Base-by-base conservation (phyloP, 2,797 vertebrate species). In the Malurus splendens region DNA sequence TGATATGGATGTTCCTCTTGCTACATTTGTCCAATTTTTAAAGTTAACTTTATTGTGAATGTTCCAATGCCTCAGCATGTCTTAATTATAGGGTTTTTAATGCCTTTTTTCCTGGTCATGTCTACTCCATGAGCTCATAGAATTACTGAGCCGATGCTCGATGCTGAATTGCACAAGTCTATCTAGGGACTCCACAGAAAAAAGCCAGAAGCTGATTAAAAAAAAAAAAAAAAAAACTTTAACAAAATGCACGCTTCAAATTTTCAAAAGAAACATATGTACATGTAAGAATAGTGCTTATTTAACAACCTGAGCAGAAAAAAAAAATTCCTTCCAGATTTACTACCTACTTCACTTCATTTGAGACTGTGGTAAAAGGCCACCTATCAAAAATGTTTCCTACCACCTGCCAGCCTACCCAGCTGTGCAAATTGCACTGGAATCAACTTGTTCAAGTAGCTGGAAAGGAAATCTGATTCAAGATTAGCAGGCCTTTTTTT, bases 391-490 rank as follows among this genome's bases (percentile, higher is more conserved):
- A 90, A 93, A 68, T 33, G 57, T 79, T 90, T 94, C 57, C 56
- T 64, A 82, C 55, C 65, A 94, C 55, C 51, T 93, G 73, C 61
- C 82, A 86, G 81, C 78, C 67, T 77, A 36, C 15, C 57, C 90
- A 92, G 71, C 61, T 94, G 89, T 65, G 52, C 81, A 94, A 93
- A 95, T 18, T 89, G 38, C 57, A 81, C 27, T 76, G 50, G 82
- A 92, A 83, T 74, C 90, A 92, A 92, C 73, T 90, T 86, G 32
- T 74, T 90, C 67, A 72, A 59, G 65, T 66, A 94, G 73, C 57
- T 81, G 48, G n/a, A 92, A 95, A 89, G 86, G 56, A 83, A 92
- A 95, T 76, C 39, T 86, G 27, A 81, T 66, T 78, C 66, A 88
- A 93, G 62, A 92, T 57, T 60, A 91, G 51, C 16, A 56, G 33